Conservation (phyloP, 2,888 invertebrate genomes). For the Drosophila anomelani region DNA sequence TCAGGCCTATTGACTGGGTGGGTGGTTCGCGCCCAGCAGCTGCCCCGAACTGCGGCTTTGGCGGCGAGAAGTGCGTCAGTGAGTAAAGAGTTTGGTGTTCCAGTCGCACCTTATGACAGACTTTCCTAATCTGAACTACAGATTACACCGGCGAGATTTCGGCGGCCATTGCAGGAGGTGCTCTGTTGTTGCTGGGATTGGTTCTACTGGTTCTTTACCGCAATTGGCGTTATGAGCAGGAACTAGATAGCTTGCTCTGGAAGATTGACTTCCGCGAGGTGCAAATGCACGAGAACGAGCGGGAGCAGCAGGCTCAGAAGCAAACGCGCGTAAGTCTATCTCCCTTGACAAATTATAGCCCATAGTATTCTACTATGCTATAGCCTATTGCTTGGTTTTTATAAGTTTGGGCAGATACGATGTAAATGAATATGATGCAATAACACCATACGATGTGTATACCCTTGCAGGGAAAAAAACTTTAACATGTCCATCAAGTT, state of each 20-base stretch:
- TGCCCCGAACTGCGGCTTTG: constrained; percentile 95
- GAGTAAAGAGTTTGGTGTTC: constrained; percentile 85
- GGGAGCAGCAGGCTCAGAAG: constrained; percentile 84
- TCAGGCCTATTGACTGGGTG: constrained; percentile 91
- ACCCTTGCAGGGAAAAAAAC: too few relatives aligned
- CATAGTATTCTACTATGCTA: too few relatives aligned
- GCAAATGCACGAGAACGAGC: constrained; percentile 88
- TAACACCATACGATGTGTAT: too few relatives aligned
- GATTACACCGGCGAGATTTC: constrained; percentile 94
- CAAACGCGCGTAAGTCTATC: constrained; percentile 81
- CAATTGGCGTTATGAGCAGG: constrained; percentile 97
- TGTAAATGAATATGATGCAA: background rate
- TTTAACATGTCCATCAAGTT: too few relatives aligned
- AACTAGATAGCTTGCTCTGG: constrained; percentile 96
- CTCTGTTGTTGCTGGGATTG: constrained; percentile 89
- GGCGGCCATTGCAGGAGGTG: constrained; percentile 91
- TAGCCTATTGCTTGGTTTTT: constrained; percentile 6
- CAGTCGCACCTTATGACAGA: background rate
- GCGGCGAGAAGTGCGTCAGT: constrained; percentile 95
- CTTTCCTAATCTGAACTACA: constrained; percentile 72
- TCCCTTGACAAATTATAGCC: constrained; percentile 1
- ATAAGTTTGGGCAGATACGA: background rate
- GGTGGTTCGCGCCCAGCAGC: constrained; percentile 90
- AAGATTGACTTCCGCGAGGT: constrained; percentile 97
- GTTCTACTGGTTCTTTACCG: constrained; percentile 92